phyloP scores from a whole-genome alignment of 2,797 vertebrate genomes.

The Lepidocolaptes lacrymiger region DNA sequence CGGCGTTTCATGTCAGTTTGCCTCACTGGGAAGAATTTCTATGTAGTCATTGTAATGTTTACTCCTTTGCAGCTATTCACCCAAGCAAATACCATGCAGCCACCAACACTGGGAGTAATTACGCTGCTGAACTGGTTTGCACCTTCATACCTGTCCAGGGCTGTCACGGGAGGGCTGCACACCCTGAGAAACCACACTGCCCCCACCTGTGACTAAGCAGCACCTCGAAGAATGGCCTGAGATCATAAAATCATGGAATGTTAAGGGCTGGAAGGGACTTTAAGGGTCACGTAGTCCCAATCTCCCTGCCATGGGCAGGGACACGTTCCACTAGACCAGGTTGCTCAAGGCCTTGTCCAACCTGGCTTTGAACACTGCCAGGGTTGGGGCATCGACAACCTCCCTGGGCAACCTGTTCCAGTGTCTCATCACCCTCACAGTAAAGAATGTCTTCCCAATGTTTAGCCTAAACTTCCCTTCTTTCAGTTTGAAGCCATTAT shows the following conservation, averaged over 20 bases:
- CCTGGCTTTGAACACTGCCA: neutral
- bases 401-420: neutral
- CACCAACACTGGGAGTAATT: neutral
- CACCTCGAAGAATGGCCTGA: neutral
- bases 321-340: neutral
- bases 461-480: neutral
- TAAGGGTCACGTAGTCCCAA: neutral
- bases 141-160: neutral
- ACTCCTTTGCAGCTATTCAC: neutral
- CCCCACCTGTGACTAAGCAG: neutral
- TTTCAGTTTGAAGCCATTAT: neutral
- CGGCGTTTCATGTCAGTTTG: accelerated
- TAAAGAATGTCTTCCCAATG: neutral
- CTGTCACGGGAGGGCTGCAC: neutral
- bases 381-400: neutral
- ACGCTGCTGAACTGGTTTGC: constrained; percentile 3
- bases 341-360: neutral
- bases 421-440: neutral
- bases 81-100: neutral
- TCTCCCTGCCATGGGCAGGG: neutral
- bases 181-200: accelerated
- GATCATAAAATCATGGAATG: neutral
- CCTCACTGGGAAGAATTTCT: neutral
- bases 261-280: neutral
- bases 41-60: accelerated